Conservation (phyloP, 2,797 vertebrate species). For the Pogonophryne albipinna region DNA sequence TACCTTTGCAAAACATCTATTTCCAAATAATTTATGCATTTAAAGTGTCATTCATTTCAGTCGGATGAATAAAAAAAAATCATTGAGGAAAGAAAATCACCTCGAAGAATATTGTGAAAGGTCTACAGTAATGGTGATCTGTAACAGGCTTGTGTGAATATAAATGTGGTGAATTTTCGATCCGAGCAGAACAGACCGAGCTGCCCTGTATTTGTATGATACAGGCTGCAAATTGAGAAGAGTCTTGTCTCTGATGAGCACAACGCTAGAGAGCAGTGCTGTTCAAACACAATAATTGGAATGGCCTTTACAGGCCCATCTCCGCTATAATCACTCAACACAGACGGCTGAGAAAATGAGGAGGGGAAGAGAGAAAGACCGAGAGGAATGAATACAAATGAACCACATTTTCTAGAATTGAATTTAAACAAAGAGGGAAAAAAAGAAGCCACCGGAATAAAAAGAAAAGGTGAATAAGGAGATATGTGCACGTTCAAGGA, state of each 20-base stretch:
- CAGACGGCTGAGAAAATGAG: slow-evolving; percentile 10
- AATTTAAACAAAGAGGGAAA: slow-evolving; percentile 7
- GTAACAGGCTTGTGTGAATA: slow-evolving; percentile 11
- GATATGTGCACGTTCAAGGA: slow-evolving; percentile 15
- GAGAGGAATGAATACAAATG: slow-evolving; percentile 21
- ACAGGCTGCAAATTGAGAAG: slow-evolving; percentile 30
- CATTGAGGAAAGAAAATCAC: slow-evolving; percentile 3
- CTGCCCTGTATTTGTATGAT: slow-evolving; percentile 28
- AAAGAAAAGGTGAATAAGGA: slow-evolving; percentile 13
- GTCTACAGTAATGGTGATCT: neutral
- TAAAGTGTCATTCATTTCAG: slow-evolving; percentile 2
- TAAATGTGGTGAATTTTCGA: slow-evolving; percentile 25
- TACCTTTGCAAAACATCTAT: neutral
- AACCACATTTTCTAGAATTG: slow-evolving; percentile 10
- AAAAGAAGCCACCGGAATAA: slow-evolving; percentile 1
- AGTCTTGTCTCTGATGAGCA: slow-evolving; percentile 49
- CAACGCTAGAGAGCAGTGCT: slow-evolving; percentile 41
- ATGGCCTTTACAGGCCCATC: slow-evolving; percentile 61
- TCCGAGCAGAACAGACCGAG: slow-evolving; percentile 35
- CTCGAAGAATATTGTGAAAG: slow-evolving; percentile 13
- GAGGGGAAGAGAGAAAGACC: neutral
- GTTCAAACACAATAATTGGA: slow-evolving; percentile 67
- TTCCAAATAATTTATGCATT: slow-evolving; percentile 16
- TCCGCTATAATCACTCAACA: slow-evolving; percentile 48
- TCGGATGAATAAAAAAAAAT: slow-evolving; percentile 2